These are phyloP conservation scores for Pycnomerus fuliginosus DNA, from an alignment of 2,888 invertebrate species.

Conservation along the genomic window DNA sequence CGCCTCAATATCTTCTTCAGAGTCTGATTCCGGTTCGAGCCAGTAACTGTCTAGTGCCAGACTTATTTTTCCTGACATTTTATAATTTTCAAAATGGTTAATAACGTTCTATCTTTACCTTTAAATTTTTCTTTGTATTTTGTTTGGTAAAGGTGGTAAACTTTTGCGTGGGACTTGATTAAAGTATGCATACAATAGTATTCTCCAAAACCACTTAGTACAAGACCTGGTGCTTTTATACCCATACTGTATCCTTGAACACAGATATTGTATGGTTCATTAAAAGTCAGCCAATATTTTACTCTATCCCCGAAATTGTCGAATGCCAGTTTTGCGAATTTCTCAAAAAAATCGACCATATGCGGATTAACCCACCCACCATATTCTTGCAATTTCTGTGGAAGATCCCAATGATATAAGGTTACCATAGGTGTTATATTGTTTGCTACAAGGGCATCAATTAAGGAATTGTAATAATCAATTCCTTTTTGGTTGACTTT, in stretches of 20 bases:
- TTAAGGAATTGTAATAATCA: slow-evolving; percentile 73
- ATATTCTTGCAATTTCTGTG: slow-evolving; percentile 49
- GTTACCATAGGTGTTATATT: slow-evolving; percentile 25
- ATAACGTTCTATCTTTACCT: not conserved
- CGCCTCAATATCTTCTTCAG: slow-evolving; percentile 51
- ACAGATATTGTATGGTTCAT: slow-evolving; percentile 51
- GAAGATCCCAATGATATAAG: slow-evolving; percentile 58
- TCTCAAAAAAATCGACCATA: slow-evolving; percentile 61
- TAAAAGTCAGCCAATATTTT: slow-evolving; percentile 57
- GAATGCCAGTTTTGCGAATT: slow-evolving; percentile 60
- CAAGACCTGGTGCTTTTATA: slow-evolving; percentile 42
- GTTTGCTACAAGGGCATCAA: slow-evolving; percentile 63
- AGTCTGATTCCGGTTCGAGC: slow-evolving; percentile 53
- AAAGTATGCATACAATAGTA: slow-evolving; percentile 65
- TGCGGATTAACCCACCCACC: slow-evolving; percentile 67
- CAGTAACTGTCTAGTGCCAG: slow-evolving; percentile 54
- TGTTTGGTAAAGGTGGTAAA: slow-evolving; percentile 47
- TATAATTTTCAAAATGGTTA: too few species aligned
- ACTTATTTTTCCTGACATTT: slow-evolving; percentile 44
- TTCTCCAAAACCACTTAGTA: slow-evolving; percentile 59
- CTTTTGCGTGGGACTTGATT: slow-evolving; percentile 63
- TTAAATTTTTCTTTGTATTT: slow-evolving; percentile 9
- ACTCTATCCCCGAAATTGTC: slow-evolving; percentile 57
- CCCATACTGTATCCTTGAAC: slow-evolving; percentile 43
- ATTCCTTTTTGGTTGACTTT: slow-evolving; percentile 69